Conservation (phyloP, 2,113 vertebrate genomes). For the Poecilia latipinna region DNA sequence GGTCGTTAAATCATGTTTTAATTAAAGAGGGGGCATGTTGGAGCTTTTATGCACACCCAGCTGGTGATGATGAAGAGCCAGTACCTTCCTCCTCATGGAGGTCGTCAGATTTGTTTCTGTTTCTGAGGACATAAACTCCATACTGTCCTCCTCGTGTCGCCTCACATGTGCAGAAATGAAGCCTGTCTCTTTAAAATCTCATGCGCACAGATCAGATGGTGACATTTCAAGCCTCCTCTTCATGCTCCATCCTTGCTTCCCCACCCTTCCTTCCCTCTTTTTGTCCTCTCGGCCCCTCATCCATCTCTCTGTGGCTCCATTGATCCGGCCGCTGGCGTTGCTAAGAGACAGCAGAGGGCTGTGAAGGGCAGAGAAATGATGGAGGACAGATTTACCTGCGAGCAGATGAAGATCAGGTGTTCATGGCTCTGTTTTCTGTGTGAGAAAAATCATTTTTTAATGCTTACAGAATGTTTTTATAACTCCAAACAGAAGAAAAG, state of each 20-base stretch:
- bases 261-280: background rate
- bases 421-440: background rate
- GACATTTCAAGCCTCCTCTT: background rate
- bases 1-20: conserved; percentile 15
- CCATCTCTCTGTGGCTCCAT: conserved; percentile 46
- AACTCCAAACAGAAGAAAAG: too few species aligned
- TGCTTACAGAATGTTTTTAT: too few species aligned
- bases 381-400: conserved; percentile 20
- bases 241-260: too few species aligned
- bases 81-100: conserved; percentile 40
- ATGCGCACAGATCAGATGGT: background rate
- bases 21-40: background rate
- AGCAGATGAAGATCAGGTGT: conserved; percentile 12
- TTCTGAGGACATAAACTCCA: background rate
- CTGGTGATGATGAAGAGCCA: background rate
- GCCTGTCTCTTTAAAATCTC: background rate
- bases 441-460: background rate
- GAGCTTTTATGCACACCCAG: background rate
- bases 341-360: conserved; percentile 64
- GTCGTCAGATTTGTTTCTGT: conserved; percentile 17
- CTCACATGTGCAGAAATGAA: background rate
- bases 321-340: conserved; percentile 59
- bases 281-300: conserved; percentile 20
- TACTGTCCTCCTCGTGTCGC: background rate
- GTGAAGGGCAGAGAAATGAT: conserved; percentile 24